Base-by-base conservation (phyloP, 2,113 vertebrate genomes). In the Phoxinus phoxinus region DNA sequence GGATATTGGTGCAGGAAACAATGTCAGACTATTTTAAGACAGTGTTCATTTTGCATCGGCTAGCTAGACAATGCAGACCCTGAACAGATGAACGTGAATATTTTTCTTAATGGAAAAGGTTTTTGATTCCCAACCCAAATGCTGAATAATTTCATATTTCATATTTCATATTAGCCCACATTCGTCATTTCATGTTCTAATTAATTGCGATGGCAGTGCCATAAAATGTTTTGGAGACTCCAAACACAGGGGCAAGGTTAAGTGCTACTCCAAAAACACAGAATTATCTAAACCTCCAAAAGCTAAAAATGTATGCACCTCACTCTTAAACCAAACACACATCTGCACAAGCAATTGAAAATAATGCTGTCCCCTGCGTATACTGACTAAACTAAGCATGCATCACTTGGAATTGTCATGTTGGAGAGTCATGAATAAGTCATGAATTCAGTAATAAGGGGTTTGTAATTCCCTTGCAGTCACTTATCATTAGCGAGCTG, bases 401-500 rank as follows among this genome's bases (percentile, higher is more conserved):
- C 86, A 80, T 81, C 32, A 84, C 82, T 81, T 91, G 90, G 89
- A 91, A 89, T 90, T 92, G 91, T 87, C 87, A 90, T 91, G 88
- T 92, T 87, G 84, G 61, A 83, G n/a, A 27, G 0, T 25, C 86
- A 92, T 93, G 87, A 94, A 92, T 94, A 93, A 92, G 87, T 89
- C 89, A 93, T 89, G 84, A 44, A 56, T 81, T 76, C 80, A 91
- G 90, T 89, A 86, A 74, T 58, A 91, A 89, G 85, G 83, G 88
- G 82, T 84, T 83, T 81, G 81, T 90, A 85, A 90, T 89, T 90
- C 88, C 90, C 87, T 86, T 85, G 85, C 89, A 91, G 91, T 93
- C 92, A 92, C 90, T 93, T 93, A 90, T 90, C 89, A 92, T 90
- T 92, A 91, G 85, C 67, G 37, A 88, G 90, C 90, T 88, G 89